Percentiles rank a stretch among this genome's conserved stretches.
These are phyloP conservation scores for Anguilla anguilla DNA, from an alignment of 2,797 vertebrate genomes.

Conservation along the genomic window DNA sequence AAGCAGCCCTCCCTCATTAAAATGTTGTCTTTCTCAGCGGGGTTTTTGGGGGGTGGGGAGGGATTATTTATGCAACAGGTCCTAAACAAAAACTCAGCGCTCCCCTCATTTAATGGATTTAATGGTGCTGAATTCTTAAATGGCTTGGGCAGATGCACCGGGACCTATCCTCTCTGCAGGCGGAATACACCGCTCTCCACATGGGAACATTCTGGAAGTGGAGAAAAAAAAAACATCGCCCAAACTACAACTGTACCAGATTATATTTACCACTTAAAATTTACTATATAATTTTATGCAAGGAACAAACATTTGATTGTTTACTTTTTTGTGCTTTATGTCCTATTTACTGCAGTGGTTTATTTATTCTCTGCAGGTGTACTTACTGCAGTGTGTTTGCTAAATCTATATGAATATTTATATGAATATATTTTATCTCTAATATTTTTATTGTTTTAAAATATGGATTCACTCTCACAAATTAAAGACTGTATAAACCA, in stretches of 20 bases:
- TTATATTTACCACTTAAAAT: constrained; percentile 1
- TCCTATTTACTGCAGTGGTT: background rate
- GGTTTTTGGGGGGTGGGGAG: constrained; percentile 69
- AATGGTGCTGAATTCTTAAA: constrained; percentile 71
- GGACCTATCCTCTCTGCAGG: constrained; percentile 21
- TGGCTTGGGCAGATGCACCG: constrained; percentile 59
- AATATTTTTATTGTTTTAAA: background rate
- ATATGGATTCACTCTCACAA: background rate
- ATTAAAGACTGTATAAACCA: background rate
- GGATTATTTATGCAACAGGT: constrained; percentile 85
- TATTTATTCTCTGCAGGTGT: background rate
- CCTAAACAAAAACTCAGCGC: constrained; percentile 76
- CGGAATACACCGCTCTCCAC: constrained; percentile 37
- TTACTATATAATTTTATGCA: background rate
- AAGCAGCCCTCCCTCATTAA: constrained; percentile 87
- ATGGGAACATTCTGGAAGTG: constrained; percentile 23
- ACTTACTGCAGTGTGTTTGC: background rate
- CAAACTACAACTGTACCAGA: background rate
- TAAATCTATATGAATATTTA: background rate
- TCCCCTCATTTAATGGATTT: constrained; percentile 71
- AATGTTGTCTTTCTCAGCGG: constrained; percentile 81
- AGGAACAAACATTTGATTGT: constrained; percentile 35
- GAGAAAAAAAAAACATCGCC: constrained; percentile 1
- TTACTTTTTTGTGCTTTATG: background rate
- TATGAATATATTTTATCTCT: background rate